Evolutionary conservation across 1,140 invertebrate species (phyloP).

Genomic region (Microvelia longipes): DNA sequence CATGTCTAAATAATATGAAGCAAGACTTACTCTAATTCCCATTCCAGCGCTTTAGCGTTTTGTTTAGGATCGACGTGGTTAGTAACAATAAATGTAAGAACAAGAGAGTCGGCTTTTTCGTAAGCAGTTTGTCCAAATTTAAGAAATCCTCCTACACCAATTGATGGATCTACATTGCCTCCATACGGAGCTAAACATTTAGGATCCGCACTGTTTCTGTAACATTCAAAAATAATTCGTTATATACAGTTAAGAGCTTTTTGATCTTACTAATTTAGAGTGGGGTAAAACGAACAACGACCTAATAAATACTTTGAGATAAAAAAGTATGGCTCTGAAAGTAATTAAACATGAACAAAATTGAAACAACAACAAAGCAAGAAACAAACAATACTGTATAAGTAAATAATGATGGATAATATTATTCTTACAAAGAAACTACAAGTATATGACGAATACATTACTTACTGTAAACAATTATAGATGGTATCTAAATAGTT

Average conservation of each 20-base stretch:
- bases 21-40: slow-evolving; percentile 60
- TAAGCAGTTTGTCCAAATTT: slow-evolving; percentile 46
- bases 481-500: slow-evolving; percentile 69
- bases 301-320: too few relatives aligned
- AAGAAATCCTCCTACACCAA: slow-evolving; percentile 85
- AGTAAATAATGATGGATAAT: too few relatives aligned
- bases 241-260: too few relatives aligned
- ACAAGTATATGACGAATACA: too few relatives aligned
- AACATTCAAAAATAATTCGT: slow-evolving; percentile 18
- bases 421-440: too few relatives aligned
- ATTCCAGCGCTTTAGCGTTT: slow-evolving; percentile 57
- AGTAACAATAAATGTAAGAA: slow-evolving; percentile 80
- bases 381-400: too few relatives aligned
- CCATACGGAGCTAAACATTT: slow-evolving; percentile 75
- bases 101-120: slow-evolving; percentile 65
- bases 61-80: slow-evolving; percentile 63
- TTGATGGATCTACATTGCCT: slow-evolving; percentile 76
- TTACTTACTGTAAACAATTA: slow-evolving; percentile 44
- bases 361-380: too few relatives aligned
- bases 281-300: too few relatives aligned
- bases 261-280: too few relatives aligned
- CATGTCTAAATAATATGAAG: too few relatives aligned
- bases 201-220: slow-evolving; percentile 52
- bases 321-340: too few relatives aligned
- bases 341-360: too few relatives aligned